Conservation (phyloP, 2,797 vertebrate species). For the Anguilla marmorata region DNA sequence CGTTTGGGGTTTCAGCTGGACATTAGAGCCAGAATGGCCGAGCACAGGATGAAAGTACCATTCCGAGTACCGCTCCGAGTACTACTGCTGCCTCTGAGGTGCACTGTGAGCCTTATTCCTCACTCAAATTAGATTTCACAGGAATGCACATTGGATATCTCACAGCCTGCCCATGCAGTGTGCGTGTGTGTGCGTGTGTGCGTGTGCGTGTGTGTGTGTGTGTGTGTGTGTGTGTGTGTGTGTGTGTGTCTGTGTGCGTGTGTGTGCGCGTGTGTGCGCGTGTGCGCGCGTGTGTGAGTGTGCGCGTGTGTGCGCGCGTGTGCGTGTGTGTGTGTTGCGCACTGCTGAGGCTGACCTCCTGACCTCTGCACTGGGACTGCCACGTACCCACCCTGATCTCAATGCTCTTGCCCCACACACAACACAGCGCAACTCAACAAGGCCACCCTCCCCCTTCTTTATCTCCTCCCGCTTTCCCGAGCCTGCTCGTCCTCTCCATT, state of each 20-base stretch:
- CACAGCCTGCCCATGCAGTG: neutral
- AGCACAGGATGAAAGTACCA: neutral
- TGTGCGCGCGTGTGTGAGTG: too few relatives aligned
- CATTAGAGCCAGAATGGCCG: too few relatives aligned
- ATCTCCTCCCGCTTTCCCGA: neutral
- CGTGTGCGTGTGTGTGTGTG: neutral
- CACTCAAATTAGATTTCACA: neutral
- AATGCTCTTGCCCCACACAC: constrained; percentile 35
- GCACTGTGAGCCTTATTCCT: neutral
- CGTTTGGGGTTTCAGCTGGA: too few relatives aligned
- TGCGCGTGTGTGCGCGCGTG: too few relatives aligned
- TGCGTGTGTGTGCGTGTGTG: neutral
- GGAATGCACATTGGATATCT: neutral
- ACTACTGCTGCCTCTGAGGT: neutral
- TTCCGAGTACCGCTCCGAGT: too few relatives aligned
- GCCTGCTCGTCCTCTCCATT: neutral
- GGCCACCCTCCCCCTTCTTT: neutral
- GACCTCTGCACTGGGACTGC: constrained; percentile 34
- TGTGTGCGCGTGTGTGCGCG: too few relatives aligned
- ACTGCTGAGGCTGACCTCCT: constrained; percentile 36
- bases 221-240: neutral
- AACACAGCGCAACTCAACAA: neutral
- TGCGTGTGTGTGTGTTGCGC: neutral
- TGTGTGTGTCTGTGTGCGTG: too few relatives aligned
- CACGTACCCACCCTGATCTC: constrained; percentile 31